Percentiles rank a stretch among this genome's conserved stretches.
Conservation (phyloP, 2,888 invertebrate species). For the Microctonus hyperodae region DNA sequence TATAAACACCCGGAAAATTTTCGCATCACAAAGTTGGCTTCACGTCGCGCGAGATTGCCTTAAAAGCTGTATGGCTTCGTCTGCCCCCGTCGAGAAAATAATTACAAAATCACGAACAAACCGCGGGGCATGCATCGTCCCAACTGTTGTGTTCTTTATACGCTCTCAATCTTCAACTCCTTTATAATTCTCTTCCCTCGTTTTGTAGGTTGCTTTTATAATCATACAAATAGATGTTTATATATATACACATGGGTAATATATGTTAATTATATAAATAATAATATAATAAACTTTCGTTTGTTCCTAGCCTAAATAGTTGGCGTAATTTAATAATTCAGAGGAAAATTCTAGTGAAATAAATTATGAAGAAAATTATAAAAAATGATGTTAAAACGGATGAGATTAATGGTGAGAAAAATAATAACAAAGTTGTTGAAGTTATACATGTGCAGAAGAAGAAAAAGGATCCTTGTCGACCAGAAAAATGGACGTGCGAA, state of each 20-base stretch:
- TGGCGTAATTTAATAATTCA: not conserved
- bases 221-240: not conserved
- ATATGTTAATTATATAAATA: too few relatives aligned
- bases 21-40: conserved; percentile 54
- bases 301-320: not conserved
- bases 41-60: conserved; percentile 54
- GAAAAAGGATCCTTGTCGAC: conserved; percentile 24
- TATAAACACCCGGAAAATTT: conserved; percentile 64
- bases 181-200: not conserved
- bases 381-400: not conserved
- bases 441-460: not conserved
- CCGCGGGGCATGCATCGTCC: conserved; percentile 24
- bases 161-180: not conserved
- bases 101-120: conserved; percentile 55
- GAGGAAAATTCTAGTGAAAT: not conserved
- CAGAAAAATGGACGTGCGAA: conserved; percentile 37
- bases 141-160: not conserved
- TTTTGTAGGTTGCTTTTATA: not conserved
- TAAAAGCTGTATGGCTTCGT: conserved; percentile 54
- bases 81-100: conserved; percentile 54
- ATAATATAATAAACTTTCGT: too few relatives aligned
- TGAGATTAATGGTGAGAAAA: not conserved
- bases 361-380: not conserved
- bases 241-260: too few relatives aligned
- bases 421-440: not conserved